Evolutionary conservation across 92 coral and sea anemone genomes (phyloP).

Genomic region (Siderastrea radians): DNA sequence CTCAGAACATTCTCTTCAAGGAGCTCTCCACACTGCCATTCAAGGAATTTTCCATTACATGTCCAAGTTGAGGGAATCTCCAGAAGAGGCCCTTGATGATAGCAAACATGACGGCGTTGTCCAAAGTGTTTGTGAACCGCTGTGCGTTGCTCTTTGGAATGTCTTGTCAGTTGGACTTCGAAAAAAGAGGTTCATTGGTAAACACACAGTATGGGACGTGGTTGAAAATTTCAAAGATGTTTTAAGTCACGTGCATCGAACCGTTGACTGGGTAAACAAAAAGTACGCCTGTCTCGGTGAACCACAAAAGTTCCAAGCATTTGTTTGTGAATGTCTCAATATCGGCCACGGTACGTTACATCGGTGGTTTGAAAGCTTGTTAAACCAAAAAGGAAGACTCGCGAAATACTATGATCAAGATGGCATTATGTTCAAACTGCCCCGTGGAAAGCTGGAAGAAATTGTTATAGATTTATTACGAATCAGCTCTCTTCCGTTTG

Average conservation of each 20-base stretch:
- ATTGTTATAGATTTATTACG: constrained; percentile 36
- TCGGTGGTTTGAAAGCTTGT: constrained; percentile 15
- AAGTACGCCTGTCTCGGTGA: constrained; percentile 3
- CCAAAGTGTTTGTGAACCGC: constrained; percentile 14
- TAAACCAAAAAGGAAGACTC: constrained; percentile 7
- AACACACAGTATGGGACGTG: constrained; percentile 30
- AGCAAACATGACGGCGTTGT: background rate
- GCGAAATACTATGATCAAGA: constrained; percentile 18
- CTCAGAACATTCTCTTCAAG: background rate
- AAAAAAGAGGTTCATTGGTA: constrained; percentile 7
- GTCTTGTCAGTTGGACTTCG: constrained; percentile 36
- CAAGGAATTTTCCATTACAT: constrained; percentile 18
- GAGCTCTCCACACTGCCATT: constrained; percentile 2
- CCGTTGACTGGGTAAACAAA: constrained; percentile 34
- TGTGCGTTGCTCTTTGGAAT: constrained; percentile 37
- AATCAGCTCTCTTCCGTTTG: constrained; percentile 43
- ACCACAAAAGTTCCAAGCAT: constrained; percentile 41
- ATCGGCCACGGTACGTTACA: constrained; percentile 23
- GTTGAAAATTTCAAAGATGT: constrained; percentile 23
- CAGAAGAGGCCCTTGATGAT: constrained; percentile 16
- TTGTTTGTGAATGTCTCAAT: constrained; percentile 52
- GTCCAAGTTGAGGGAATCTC: background rate
- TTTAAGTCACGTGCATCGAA: background rate
- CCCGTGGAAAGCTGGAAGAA: constrained; percentile 19
- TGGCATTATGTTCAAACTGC: constrained; percentile 12